phyloP scores from a whole-genome alignment of 92 coral and sea anemone genomes.

The Porites evermanni region DNA sequence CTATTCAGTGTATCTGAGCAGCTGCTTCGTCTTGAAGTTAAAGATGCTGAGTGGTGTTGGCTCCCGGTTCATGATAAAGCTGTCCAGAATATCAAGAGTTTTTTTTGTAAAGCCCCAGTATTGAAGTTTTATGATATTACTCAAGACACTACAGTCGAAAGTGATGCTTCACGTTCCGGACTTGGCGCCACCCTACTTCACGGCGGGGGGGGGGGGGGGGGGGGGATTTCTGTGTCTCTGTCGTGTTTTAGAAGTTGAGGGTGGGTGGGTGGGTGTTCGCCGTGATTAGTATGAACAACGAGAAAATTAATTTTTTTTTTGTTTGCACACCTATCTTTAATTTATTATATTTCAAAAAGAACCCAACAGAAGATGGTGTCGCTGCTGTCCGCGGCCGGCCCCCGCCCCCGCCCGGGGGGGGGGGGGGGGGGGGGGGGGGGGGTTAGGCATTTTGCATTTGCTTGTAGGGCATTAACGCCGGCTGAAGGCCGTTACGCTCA shows the following conservation, averaged over 20 bases:
- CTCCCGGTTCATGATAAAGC: constrained; percentile 45
- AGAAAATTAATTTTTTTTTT: too few species aligned
- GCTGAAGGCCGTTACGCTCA: constrained; percentile 41
- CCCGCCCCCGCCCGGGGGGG: too few species aligned
- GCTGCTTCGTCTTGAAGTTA: constrained; percentile 20
- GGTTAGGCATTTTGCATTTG: constrained; percentile 6
- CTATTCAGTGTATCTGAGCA: constrained; percentile 40
- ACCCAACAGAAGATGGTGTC: too few species aligned
- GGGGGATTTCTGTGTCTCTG: too few species aligned
- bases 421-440: too few species aligned
- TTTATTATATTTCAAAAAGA: too few species aligned
- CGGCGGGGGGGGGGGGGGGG: background rate
- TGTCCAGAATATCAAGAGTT: constrained; percentile 38
- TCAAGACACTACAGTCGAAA: constrained; percentile 22
- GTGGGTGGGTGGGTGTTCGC: too few species aligned
- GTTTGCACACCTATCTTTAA: too few species aligned
- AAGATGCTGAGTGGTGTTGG: constrained; percentile 56
- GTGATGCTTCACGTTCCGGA: constrained; percentile 43
- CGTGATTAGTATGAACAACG: too few species aligned
- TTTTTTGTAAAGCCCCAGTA: constrained; percentile 40
- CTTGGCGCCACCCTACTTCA: constrained; percentile 42
- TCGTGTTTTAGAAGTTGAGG: too few species aligned
- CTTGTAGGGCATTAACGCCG: constrained; percentile 45
- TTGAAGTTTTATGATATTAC: constrained; percentile 37
- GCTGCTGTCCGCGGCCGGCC: too few species aligned